A percentile compares a stretch with the other conserved stretches of the same genome.
Conservation (phyloP, 35 echinoderm and acorn worm genomes). For the Diadema setosum region DNA sequence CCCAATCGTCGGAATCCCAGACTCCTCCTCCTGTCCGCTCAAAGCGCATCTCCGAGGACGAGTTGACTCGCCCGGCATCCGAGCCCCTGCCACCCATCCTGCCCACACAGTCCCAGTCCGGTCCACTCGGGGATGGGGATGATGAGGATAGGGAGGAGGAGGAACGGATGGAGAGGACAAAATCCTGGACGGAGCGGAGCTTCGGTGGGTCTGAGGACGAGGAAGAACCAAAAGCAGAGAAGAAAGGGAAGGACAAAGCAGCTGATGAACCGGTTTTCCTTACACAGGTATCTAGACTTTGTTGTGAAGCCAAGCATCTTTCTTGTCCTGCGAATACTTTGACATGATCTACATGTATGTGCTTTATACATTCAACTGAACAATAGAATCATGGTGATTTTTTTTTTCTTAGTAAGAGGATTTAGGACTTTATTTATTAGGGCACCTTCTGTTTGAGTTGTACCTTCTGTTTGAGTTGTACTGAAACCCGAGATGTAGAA, state of each 20-base stretch:
- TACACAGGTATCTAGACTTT: conserved; percentile 71
- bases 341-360: too few relatives aligned
- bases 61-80: neutral
- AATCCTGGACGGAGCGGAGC: conserved; percentile 49
- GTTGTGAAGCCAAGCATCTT: too few relatives aligned
- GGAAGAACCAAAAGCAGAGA: neutral
- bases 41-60: neutral
- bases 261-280: conserved; percentile 88
- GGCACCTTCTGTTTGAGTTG: too few relatives aligned
- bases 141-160: neutral
- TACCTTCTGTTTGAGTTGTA: too few relatives aligned
- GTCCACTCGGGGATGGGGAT: neutral
- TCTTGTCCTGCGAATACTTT: too few relatives aligned
- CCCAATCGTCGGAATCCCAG: neutral
- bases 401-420: too few relatives aligned
- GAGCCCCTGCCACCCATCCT: conserved; percentile 67
- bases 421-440: too few relatives aligned
- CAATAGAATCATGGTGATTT: too few relatives aligned
- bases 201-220: conserved; percentile 15
- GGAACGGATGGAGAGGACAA: conserved; percentile 48
- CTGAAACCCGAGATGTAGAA: too few relatives aligned
- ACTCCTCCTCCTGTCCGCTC: conserved; percentile 4
- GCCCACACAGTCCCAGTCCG: conserved; percentile 3
- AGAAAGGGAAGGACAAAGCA: neutral
- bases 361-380: too few relatives aligned